A percentile compares a stretch with the other conserved stretches of the same genome.
These are phyloP conservation scores for Litoditis marina DNA, from an alignment of 2,888 invertebrate species.

Conservation along the genomic window DNA sequence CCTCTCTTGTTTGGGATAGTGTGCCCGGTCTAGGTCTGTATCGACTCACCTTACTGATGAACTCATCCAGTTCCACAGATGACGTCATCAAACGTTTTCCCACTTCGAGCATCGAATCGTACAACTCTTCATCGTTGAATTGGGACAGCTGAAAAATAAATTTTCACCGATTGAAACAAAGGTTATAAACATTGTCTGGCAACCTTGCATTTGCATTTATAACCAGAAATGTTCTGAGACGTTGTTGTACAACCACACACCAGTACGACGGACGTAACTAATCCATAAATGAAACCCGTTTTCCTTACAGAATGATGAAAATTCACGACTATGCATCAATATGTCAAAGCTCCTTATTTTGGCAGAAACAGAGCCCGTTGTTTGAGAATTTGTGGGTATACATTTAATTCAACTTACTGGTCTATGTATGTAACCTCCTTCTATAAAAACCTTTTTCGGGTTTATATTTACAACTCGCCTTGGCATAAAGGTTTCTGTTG, in stretches of 20 bases:
- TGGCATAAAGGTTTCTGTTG: slow-evolving; percentile 72
- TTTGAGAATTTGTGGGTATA: too few relatives aligned
- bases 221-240: too few relatives aligned
- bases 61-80: slow-evolving; percentile 47
- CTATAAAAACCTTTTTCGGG: neutral
- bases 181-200: too few relatives aligned
- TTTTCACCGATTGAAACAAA: neutral
- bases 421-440: too few relatives aligned
- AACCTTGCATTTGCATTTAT: too few relatives aligned
- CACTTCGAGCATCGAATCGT: slow-evolving; percentile 37
- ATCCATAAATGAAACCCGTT: too few relatives aligned
- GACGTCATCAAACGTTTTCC: slow-evolving; percentile 43
- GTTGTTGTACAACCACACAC: too few relatives aligned
- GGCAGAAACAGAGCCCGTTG: neutral
- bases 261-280: too few relatives aligned
- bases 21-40: too few relatives aligned
- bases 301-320: too few relatives aligned
- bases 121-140: slow-evolving; percentile 41
- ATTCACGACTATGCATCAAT: neutral
- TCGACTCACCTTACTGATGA: slow-evolving; percentile 34
- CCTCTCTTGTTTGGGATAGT: too few relatives aligned
- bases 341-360: neutral
- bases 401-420: too few relatives aligned
- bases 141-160: slow-evolving; percentile 27
- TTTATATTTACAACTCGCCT: slow-evolving; percentile 62